phyloP scores from a whole-genome alignment of 2,797 vertebrate species.

The Taenioides sp. region DNA sequence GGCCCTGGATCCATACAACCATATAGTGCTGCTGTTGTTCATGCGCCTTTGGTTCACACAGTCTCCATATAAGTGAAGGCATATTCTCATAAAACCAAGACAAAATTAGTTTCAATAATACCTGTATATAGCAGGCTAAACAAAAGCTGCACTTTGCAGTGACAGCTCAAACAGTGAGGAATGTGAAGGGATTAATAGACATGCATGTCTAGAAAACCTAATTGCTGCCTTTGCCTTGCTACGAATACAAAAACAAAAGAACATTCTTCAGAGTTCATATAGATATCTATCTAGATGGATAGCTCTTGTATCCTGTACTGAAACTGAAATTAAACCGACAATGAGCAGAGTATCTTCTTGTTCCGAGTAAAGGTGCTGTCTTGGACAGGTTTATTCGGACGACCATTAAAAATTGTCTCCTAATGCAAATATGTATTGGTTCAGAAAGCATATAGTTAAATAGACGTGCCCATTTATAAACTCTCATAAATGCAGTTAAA shows the following conservation, averaged over 20 bases:
- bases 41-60: slow-evolving; percentile 22
- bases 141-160: not conserved
- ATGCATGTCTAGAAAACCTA: too few species aligned
- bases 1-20: slow-evolving; percentile 26
- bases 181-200: not conserved
- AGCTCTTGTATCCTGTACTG: too few species aligned
- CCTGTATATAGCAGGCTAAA: too few species aligned
- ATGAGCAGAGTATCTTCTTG: too few species aligned
- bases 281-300: too few species aligned
- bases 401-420: too few species aligned
- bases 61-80: slow-evolving; percentile 49
- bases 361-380: too few species aligned
- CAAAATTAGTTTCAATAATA: not conserved
- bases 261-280: too few species aligned
- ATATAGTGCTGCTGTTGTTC: slow-evolving; percentile 42
- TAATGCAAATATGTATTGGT: not conserved
- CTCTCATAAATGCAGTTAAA: not conserved
- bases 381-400: too few species aligned
- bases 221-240: too few species aligned
- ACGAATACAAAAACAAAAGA: too few species aligned
- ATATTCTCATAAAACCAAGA: not conserved
- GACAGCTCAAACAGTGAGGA: not conserved
- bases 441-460: not conserved
- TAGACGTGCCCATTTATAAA: not conserved
- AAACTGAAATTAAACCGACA: too few species aligned